phyloP scores from a whole-genome alignment of 2,888 invertebrate species.

The Stenichneumon culpator region DNA sequence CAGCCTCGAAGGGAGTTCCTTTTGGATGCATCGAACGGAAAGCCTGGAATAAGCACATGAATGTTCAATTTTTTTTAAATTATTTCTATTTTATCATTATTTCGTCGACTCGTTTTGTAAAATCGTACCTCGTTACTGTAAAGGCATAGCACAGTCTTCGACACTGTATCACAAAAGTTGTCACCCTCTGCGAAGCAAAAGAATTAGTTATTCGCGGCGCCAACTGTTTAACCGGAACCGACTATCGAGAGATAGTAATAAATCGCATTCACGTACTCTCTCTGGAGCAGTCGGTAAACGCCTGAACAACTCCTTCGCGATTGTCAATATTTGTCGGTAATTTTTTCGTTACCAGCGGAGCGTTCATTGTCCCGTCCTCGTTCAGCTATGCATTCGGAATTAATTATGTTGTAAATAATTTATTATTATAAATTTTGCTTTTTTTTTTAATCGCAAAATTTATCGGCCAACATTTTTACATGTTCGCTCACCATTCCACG shows the following conservation, averaged over 20 bases:
- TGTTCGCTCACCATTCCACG: neutral
- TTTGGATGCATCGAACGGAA: no score
- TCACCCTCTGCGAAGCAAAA: constrained; percentile 26
- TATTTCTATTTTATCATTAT: no score
- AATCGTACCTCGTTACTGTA: constrained; percentile 28
- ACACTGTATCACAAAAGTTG: constrained; percentile 43
- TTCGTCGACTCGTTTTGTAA: neutral
- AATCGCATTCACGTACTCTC: constrained; percentile 3
- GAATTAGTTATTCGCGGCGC: neutral
- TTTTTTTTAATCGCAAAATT: neutral
- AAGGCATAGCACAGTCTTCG: constrained; percentile 28
- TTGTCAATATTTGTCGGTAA: constrained; percentile 28
- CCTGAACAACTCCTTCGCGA: constrained; percentile 12
- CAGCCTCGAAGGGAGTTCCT: no score
- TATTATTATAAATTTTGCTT: no score
- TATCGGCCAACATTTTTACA: neutral
- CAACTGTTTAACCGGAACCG: neutral
- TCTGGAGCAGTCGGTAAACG: constrained; percentile 12
- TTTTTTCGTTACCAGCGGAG: constrained; percentile 3
- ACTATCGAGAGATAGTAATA: neutral
- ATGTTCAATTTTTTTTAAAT: no score
- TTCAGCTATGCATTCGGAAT: constrained; percentile 9
- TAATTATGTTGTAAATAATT: no score
- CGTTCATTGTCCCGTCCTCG: constrained; percentile 41
- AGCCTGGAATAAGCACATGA: no score